These are phyloP conservation scores for Oligia fasciuncula DNA, from an alignment of 2,888 invertebrate genomes.

Conservation along the genomic window DNA sequence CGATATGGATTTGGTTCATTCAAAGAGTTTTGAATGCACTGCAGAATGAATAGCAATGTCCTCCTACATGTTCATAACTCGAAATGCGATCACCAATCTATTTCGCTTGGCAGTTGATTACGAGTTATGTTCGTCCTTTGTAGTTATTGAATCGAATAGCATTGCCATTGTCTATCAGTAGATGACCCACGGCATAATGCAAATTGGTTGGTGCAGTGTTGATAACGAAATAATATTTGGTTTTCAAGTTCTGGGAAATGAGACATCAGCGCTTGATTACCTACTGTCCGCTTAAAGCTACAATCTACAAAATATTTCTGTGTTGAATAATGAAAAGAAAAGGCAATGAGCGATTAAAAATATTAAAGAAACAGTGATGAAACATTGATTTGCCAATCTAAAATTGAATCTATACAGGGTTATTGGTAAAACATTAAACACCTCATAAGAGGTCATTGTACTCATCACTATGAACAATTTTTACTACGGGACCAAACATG, in stretches of 20 bases:
- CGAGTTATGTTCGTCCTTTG: slow-evolving; percentile 19
- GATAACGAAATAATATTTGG: not conserved
- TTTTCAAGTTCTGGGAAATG: slow-evolving; percentile 6
- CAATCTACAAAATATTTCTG: not conserved
- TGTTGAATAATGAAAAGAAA: too few relatives aligned
- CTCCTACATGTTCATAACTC: not conserved
- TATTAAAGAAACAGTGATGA: too few relatives aligned
- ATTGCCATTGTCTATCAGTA: not conserved
- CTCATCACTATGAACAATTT: too few relatives aligned
- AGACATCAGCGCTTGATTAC: not conserved
- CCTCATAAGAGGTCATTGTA: too few relatives aligned
- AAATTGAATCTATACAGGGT: too few relatives aligned
- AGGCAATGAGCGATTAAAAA: too few relatives aligned
- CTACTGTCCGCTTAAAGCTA: not conserved
- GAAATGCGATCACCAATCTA: slow-evolving; percentile 3
- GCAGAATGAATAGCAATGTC: not conserved
- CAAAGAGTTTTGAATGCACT: not conserved
- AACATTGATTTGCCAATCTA: too few relatives aligned
- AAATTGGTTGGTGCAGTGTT: not conserved
- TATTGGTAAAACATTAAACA: too few relatives aligned
- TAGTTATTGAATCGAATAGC: not conserved
- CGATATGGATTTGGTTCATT: not conserved
- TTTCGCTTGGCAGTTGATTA: not conserved
- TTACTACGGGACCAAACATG: too few relatives aligned
- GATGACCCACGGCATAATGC: not conserved